A percentile compares a stretch with the other conserved stretches of the same genome.
Evolutionary conservation across 2,797 vertebrate genomes (phyloP).

Genomic region (Gorsachius magnificus): DNA sequence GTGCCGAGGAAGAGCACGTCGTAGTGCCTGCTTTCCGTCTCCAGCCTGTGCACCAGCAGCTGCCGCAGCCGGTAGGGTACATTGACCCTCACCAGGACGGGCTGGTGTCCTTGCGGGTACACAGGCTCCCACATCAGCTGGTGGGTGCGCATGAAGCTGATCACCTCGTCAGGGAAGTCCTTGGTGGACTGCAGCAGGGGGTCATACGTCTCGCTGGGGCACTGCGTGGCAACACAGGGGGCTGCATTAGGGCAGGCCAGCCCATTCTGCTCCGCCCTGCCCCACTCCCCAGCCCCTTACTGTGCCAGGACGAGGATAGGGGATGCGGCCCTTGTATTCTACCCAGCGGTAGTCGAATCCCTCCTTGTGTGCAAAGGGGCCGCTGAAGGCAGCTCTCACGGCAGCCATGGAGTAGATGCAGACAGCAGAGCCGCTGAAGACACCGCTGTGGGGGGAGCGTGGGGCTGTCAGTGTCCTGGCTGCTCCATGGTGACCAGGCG

Average conservation of each 20-base stretch:
- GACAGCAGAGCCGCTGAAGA: slow-evolving; percentile 85
- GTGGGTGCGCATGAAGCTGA: slow-evolving; percentile 87
- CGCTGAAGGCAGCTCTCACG: slow-evolving; percentile 84
- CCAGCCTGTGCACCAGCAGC: slow-evolving; percentile 85
- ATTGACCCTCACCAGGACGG: slow-evolving; percentile 76
- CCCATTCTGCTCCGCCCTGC: rapidly evolving
- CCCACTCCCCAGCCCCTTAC: slow-evolving; percentile 65
- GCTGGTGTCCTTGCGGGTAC: slow-evolving; percentile 76
- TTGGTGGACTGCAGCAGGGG: slow-evolving; percentile 83
- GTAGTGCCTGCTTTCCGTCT: slow-evolving; percentile 75
- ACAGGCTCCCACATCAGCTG: slow-evolving; percentile 90
- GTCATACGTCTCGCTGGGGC: slow-evolving; percentile 88
- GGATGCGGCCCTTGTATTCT: slow-evolving; percentile 85
- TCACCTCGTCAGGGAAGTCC: slow-evolving; percentile 86
- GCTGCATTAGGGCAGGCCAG: rapidly evolving
- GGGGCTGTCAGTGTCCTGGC: background rate
- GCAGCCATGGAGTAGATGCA: slow-evolving; percentile 86
- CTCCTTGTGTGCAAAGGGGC: slow-evolving; percentile 87
- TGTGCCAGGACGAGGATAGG: slow-evolving; percentile 87
- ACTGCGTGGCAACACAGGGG: slow-evolving; percentile 65
- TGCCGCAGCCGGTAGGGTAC: slow-evolving; percentile 73
- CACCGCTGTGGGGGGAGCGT: background rate
- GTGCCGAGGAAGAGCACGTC: slow-evolving; percentile 86
- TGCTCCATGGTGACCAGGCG: rapidly evolving
- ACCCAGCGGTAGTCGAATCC: slow-evolving; percentile 86